Evolutionary conservation across 2,113 vertebrate genomes (phyloP), one percentile per base, ranked within the genome.

Genomic region (Vombatus ursinus): DNA sequence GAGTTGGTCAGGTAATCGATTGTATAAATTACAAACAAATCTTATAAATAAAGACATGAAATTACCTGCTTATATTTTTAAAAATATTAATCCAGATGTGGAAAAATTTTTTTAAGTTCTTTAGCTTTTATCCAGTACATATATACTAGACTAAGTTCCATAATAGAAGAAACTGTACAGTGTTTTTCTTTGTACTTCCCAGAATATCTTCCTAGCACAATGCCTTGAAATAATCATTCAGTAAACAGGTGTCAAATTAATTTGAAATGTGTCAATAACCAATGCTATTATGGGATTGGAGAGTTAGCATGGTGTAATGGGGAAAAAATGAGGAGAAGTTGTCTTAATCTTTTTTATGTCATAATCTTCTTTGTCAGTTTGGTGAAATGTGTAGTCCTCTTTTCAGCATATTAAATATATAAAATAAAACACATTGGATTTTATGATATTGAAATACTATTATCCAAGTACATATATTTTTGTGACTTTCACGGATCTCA

Each of bases 1-100:
- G 99, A 98, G 99, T 99, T 92, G 99, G 99, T 94, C 99, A 99
- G 99, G 99, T 99, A 97, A 98, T 96, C 53, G 16, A 47, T 54
- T 93, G 53, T 24, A 22, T 26, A 0, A 50, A 94, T 97, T 92
- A 90, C 3, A 93, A 95, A 94, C 22, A 37, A 48, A 47, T 44
- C 89, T 96, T 94, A 47, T 7, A 95, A 92, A 52, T 52, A 61
- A n/a, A 92, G 96, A 24, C 28, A 37, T 57, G 44, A 8, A 57
- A 44, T 92, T 94, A 92, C 50, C 93, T 90, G 12, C 25, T 96
- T 25, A 92, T 7, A 61, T 9, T 31, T 77, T 92, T 92, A 92
- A 52, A 96, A 77, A 57, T 28, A 93, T n/a, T 6, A 2, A 3
- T 84, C 16, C 68, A 44, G 5, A 84, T 22, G 1, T 23, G 24